Conservation (phyloP, 2,888 invertebrate genomes). For the Nephrocerus scutellatus region DNA sequence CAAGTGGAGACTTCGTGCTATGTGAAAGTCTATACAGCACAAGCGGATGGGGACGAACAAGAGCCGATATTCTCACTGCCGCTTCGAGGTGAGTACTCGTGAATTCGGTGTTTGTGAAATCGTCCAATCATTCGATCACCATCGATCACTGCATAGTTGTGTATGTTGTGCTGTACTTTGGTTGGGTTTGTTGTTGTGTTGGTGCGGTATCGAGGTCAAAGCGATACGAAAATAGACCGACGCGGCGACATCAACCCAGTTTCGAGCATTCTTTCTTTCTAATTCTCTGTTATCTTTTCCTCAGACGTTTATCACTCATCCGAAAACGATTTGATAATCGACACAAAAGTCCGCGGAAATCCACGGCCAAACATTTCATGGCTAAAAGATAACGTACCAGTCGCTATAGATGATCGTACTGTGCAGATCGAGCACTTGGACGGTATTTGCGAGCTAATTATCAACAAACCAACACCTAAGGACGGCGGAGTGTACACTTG, state of each 20-base stretch:
- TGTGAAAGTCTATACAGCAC: slow-evolving; percentile 49
- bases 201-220: slow-evolving; percentile 28
- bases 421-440: slow-evolving; percentile 66
- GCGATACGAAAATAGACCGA: slow-evolving; percentile 33
- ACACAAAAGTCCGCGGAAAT: slow-evolving; percentile 72
- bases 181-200: slow-evolving; percentile 17
- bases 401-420: slow-evolving; percentile 53
- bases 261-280: slow-evolving; percentile 22
- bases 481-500: slow-evolving; percentile 51
- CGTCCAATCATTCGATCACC: slow-evolving; percentile 15
- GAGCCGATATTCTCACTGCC: slow-evolving; percentile 50
- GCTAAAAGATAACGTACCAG: slow-evolving; percentile 61
- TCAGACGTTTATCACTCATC: slow-evolving; percentile 64
- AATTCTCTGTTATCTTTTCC: slow-evolving; percentile 25
- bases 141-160: slow-evolving; percentile 9
- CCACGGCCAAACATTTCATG: slow-evolving; percentile 66
- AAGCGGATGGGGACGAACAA: slow-evolving; percentile 42
- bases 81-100: slow-evolving; percentile 55
- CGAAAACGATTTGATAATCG: slow-evolving; percentile 68
- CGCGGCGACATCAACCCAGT: slow-evolving; percentile 16
- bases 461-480: slow-evolving; percentile 57
- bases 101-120: slow-evolving; percentile 10
- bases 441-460: slow-evolving; percentile 66
- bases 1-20: slow-evolving; percentile 64
- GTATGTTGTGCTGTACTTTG: slow-evolving; percentile 13